These are phyloP conservation scores for Nebria salina DNA, from an alignment of 2,888 invertebrate genomes.

Conservation along the genomic window DNA sequence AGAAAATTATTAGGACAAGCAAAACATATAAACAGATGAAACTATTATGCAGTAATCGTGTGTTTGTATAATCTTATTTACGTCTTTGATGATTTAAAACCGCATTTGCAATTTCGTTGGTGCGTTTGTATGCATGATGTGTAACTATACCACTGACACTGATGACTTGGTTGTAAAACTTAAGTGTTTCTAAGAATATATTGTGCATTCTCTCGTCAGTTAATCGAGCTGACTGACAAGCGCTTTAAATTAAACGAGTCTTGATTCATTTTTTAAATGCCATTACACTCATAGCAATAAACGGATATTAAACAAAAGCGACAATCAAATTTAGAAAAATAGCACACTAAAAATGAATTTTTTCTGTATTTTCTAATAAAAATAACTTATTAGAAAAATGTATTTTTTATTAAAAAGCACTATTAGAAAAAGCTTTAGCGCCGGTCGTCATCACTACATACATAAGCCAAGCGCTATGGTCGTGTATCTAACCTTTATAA, in stretches of 20 bases:
- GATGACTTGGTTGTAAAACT: neutral
- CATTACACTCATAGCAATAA: neutral
- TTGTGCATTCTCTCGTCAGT: neutral
- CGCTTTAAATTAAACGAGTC: neutral
- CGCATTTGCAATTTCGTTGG: conserved; percentile 19
- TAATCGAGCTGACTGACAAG: neutral
- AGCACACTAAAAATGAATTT: too few relatives aligned
- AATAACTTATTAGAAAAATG: too few relatives aligned
- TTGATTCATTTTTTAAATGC: neutral
- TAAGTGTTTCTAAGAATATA: neutral
- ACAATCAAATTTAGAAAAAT: too few relatives aligned
- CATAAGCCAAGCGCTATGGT: neutral
- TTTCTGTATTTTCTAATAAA: too few relatives aligned
- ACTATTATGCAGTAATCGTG: neutral
- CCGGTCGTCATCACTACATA: neutral
- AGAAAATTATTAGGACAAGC: conserved; percentile 2
- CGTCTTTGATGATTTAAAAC: conserved; percentile 28
- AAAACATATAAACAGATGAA: neutral
- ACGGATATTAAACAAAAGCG: neutral
- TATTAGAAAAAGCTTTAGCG: too few relatives aligned
- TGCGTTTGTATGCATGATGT: neutral
- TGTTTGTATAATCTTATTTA: conserved; percentile 16
- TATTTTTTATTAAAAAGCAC: too few relatives aligned
- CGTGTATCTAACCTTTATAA: conserved; percentile 11
- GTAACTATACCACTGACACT: neutral